Conservation (phyloP, 2,888 invertebrate species). For the Parascotia fuliginaria region DNA sequence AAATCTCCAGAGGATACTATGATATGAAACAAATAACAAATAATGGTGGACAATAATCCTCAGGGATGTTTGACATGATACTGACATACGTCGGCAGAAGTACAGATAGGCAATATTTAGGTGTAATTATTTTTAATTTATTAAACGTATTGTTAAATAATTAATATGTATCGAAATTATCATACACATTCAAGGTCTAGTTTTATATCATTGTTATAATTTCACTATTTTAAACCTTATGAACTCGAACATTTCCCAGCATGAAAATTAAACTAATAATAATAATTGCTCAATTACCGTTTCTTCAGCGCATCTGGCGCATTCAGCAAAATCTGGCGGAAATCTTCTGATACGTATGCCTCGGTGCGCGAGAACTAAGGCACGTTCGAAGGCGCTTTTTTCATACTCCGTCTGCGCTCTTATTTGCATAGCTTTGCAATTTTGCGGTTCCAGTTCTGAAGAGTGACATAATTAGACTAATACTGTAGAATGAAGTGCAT, state of each 20-base stretch:
- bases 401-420: conserved; percentile 76
- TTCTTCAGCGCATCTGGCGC: conserved; percentile 73
- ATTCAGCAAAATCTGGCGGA: conserved; percentile 73
- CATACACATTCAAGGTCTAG: too few species aligned
- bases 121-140: too few species aligned
- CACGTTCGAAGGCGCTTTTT: conserved; percentile 73
- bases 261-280: too few species aligned
- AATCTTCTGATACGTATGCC: conserved; percentile 60
- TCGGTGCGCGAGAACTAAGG: conserved; percentile 66
- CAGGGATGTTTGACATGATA: background rate
- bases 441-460: conserved; percentile 72
- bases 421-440: conserved; percentile 72
- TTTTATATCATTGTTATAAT: too few species aligned
- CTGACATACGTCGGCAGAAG: background rate
- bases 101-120: background rate
- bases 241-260: too few species aligned
- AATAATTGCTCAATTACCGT: conserved; percentile 55
- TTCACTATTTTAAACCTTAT: too few species aligned
- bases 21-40: background rate
- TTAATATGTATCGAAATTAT: too few species aligned
- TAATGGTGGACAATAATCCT: background rate
- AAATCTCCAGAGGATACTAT: background rate
- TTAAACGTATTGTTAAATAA: too few species aligned
- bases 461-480: background rate
- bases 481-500: background rate